Evolutionary conservation across 2,797 vertebrate genomes (phyloP), one percentile per base, ranked within the genome.

Genomic region (Momotus momota): DNA sequence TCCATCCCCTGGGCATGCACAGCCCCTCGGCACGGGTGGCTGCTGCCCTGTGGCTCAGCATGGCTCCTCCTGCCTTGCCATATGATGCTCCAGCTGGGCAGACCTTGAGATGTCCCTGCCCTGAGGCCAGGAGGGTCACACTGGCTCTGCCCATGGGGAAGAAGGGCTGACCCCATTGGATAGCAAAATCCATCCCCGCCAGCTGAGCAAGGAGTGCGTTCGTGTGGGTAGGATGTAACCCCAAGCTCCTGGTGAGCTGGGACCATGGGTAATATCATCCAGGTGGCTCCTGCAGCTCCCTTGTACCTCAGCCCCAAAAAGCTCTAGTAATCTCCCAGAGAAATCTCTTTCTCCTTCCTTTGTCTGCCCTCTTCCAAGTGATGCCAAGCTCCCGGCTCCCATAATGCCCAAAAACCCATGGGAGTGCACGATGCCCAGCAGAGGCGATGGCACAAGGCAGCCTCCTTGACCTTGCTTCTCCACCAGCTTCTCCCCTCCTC

Each of bases 401-500:
- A 26, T 0, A 1, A 33, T 33, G 27, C 67, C 57, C 1, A 0
- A 74, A 70, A 79, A 23, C 60, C 35, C 35, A 25, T 1, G 0
- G 3, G 21, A 69, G 23, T 1, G 2, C 66, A 25, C n/a, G 12
- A 18, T 3, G 2, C 35, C 18, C 0, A 0, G 5, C 0, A 1
- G 16, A 45, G 12, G 22, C 0, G 2, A 51, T 14, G 41, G 33
- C 0, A 0, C 0, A 2, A 54, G 48, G 33, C 85, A 82, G 25
- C 22, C 18, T 35, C 38, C 20, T 62, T 15, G 18, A 49, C 17
- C 4, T 54, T 27, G 12, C 40, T 88, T n/a, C 57, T 51, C 46
- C 23, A 22, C 18, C 85, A 80, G 29, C n/a, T 29, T 64, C 54
- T 49, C 23, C 23, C 8, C 49, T 69, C n/a, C 79, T 57, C 55